Conservation (phyloP, 2,797 vertebrate species). For the Corythornis leucogaster region DNA sequence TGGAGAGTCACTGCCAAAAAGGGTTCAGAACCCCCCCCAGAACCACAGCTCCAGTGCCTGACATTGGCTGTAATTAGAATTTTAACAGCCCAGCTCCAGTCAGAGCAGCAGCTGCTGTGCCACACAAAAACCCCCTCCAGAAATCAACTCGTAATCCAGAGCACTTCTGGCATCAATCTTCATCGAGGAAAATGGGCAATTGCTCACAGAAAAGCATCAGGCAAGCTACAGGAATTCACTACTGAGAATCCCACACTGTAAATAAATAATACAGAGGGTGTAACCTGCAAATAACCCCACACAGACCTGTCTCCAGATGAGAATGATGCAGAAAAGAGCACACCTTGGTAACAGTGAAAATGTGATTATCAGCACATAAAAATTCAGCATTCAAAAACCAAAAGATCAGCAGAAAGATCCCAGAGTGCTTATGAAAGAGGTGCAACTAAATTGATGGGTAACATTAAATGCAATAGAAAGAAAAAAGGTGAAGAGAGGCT, state of each 20-base stretch:
- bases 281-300: background rate
- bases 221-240: background rate
- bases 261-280: background rate
- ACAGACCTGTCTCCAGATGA: background rate
- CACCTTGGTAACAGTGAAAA: background rate
- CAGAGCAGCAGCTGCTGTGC: background rate
- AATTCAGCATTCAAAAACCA: background rate
- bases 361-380: background rate
- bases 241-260: background rate
- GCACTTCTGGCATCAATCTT: background rate
- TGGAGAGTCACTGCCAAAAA: background rate
- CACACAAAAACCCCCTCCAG: background rate
- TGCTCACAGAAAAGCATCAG: background rate
- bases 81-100: background rate
- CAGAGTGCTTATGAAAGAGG: background rate
- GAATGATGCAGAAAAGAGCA: background rate
- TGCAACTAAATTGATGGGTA: background rate
- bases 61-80: background rate
- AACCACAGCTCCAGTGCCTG: background rate
- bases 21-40: background rate
- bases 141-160: constrained; percentile 29
- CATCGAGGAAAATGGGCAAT: background rate
- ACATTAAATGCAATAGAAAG: background rate
- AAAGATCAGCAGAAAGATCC: background rate
- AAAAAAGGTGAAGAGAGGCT: background rate